phyloP scores from a whole-genome alignment of 2,888 invertebrate species.

The Cryptus viduatorius region DNA sequence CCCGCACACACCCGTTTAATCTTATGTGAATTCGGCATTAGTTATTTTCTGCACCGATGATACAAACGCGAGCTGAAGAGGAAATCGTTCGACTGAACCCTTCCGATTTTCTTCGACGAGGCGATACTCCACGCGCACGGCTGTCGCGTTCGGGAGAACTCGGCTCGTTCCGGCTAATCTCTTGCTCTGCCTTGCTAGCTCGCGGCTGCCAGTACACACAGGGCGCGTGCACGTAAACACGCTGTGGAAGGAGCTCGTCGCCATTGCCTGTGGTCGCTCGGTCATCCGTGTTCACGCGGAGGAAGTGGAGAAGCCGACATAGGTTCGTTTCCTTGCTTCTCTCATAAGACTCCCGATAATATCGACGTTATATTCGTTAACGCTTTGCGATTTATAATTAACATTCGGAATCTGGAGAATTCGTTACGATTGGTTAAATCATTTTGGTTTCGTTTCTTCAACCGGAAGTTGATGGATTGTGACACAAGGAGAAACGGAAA shows the following conservation, averaged over 20 bases:
- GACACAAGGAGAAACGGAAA: constrained; percentile 66
- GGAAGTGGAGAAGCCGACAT: constrained; percentile 42
- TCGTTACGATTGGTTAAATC: not conserved
- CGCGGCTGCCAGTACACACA: constrained; percentile 44
- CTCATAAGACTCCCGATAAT: not conserved
- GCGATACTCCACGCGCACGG: constrained; percentile 36
- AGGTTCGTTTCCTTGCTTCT: constrained; percentile 63
- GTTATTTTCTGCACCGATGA: constrained; percentile 2
- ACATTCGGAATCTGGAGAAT: not conserved
- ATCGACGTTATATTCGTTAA: not conserved
- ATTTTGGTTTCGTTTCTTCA: constrained; percentile 42
- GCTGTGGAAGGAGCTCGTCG: constrained; percentile 60
- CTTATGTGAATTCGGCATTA: not conserved
- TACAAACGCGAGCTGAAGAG: constrained; percentile 49
- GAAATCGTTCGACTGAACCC: constrained; percentile 65
- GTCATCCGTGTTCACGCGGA: constrained; percentile 56
- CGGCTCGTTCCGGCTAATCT: constrained; percentile 69
- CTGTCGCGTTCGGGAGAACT: constrained; percentile 65
- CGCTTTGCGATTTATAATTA: not conserved
- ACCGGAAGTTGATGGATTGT: constrained; percentile 67
- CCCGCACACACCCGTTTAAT: constrained; percentile 4
- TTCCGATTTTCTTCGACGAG: constrained; percentile 61
- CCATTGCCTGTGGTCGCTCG: constrained; percentile 64
- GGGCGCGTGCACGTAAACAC: constrained; percentile 68
- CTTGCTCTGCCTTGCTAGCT: constrained; percentile 36